Conservation (phyloP, 2,113 vertebrate species). For the Antigone vipio region DNA sequence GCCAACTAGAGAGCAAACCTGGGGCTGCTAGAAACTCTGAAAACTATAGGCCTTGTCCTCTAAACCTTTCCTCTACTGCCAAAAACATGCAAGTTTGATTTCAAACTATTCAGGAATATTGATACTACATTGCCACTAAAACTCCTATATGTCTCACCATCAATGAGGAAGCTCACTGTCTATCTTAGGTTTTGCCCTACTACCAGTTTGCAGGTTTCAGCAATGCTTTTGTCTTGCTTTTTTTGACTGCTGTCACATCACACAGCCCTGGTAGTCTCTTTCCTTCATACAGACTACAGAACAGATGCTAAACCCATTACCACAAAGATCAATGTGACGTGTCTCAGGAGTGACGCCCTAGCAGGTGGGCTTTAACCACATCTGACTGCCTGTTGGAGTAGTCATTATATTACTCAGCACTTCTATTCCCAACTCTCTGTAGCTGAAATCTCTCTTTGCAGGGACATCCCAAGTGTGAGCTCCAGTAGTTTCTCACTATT, state of each 20-base stretch:
- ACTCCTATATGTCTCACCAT: not conserved
- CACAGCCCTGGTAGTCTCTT: not conserved
- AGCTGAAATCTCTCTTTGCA: not conserved
- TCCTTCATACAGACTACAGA: not conserved
- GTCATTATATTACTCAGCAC: not conserved
- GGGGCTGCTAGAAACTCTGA: not conserved
- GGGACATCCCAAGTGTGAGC: not conserved
- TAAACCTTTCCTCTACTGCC: not conserved
- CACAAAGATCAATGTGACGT: not conserved
- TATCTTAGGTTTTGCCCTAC: not conserved
- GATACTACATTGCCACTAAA: not conserved
- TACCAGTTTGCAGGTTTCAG: not conserved
- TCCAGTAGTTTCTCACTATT: not conserved
- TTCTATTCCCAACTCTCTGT: not conserved
- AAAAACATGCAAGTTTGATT: not conserved
- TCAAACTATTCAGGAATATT: not conserved
- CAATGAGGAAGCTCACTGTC: not conserved
- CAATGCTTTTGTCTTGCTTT: not conserved
- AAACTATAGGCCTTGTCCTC: not conserved
- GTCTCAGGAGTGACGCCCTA: not conserved
- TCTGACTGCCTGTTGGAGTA: not conserved
- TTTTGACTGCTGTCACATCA: not conserved
- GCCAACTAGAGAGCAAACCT: not conserved
- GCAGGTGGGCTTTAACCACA: not conserved
- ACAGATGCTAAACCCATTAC: not conserved